phyloP scores from a whole-genome alignment of 1,140 invertebrate species.

The Plodia interpunctella region DNA sequence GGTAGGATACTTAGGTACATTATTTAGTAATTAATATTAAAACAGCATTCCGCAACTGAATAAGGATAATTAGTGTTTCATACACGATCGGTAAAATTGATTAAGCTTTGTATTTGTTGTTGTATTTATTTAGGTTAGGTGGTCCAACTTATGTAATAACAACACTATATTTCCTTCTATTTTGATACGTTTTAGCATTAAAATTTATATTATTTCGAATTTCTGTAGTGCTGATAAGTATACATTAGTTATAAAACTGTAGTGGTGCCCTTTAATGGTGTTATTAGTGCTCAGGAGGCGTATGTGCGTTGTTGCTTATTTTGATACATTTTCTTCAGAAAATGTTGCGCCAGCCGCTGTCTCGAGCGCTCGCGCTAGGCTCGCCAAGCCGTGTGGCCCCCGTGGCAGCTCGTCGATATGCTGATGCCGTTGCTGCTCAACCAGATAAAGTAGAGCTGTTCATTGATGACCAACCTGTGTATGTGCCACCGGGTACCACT shows the following conservation, averaged over 20 bases:
- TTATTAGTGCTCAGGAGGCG: neutral
- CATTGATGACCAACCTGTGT: constrained; percentile 97
- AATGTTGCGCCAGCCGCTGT: constrained; percentile 79
- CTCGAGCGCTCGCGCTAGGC: constrained; percentile 69
- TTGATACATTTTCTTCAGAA: constrained; percentile 53
- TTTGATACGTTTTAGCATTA: constrained; percentile 20
- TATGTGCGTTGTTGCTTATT: constrained; percentile 20
- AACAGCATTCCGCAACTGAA: neutral
- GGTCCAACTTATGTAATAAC: constrained; percentile 70
- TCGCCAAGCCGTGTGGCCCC: constrained; percentile 54
- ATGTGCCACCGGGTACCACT: constrained; percentile 97
- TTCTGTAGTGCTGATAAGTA: neutral
- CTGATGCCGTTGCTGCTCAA: constrained; percentile 69
- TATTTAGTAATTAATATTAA: neutral
- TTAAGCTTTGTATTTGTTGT: neutral
- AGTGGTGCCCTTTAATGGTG: neutral
- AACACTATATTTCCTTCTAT: constrained; percentile 45
- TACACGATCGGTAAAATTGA: constrained; percentile 1
- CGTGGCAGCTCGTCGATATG: constrained; percentile 58
- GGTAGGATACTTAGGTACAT: neutral
- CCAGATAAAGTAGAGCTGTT: constrained; percentile 96
- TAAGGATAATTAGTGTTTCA: neutral
- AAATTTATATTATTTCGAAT: constrained; percentile 6
- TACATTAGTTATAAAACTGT: neutral
- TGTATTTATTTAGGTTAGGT: constrained; percentile 56